Evolutionary conservation across 2,888 invertebrate species (phyloP), one percentile per base, ranked within the genome.

Genomic region (Drosophila fulvimacula): DNA sequence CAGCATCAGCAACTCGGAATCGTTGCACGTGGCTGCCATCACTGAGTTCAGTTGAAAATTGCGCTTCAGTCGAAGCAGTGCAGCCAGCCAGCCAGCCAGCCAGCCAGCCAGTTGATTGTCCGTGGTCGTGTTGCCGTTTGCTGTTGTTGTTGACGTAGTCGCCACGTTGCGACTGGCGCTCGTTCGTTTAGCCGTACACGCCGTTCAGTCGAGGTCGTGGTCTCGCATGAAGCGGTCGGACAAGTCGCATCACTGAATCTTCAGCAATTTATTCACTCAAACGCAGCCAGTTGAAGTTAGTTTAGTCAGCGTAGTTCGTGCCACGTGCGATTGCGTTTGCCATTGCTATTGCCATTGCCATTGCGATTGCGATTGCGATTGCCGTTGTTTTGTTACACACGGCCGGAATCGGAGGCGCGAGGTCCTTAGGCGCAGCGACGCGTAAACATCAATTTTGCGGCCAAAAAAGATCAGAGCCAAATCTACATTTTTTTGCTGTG

Each of bases 161-260:
- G 68, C 41, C 53, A 55, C 55, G 52, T 27, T 39, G 42, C 59
- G 56, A 51, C 59, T 36, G 57, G 63, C 44, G 60, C 60, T 69
- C 79, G 74, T 69, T 46, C 46, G 46, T 27, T n/a, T 46, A 27
- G 46, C 27, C 46, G 10, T 46, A 56, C 46, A 46, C 49, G 71
- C 53, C 52, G 75, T 46, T 82, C 75, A 79, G 82, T 79, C 79
- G 82, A 79, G 82, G 74, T 74, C 79, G 81, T 79, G 79, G 82
- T 79, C 79, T 79, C 81, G 81, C 79, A 74, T 82, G 71, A 71
- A 79, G 71, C 79, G 79, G 79, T 79, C 75, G 79, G 79, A 74
- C 79, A 69, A 60, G 53, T 61, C 73, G 72, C 72, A 67, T 53
- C 46, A 38, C 27, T 30, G 10, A 11, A 21, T 42, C 21, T 27